A percentile compares a stretch with the other conserved stretches of the same genome.
Conservation (phyloP, 2,113 vertebrate genomes). For the Campylorhamphus procurvoides region DNA sequence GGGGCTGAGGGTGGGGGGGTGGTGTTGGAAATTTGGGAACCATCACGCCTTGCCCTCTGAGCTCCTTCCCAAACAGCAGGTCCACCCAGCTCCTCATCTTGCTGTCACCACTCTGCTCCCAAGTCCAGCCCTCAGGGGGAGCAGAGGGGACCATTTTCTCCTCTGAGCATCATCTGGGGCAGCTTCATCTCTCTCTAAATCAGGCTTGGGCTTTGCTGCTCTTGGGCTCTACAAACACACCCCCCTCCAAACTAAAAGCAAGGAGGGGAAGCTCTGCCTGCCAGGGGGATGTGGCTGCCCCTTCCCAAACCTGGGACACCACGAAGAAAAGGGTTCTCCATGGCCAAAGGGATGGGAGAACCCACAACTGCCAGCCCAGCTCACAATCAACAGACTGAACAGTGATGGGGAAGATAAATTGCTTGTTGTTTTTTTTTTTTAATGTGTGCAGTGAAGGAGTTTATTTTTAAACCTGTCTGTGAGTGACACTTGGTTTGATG, state of each 20-base stretch:
- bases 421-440: background rate
- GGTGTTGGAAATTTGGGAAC: background rate
- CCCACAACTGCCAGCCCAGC: background rate
- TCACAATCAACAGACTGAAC: background rate
- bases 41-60: rapidly evolving
- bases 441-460: background rate
- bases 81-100: background rate
- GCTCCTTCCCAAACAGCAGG: background rate
- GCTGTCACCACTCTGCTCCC: background rate
- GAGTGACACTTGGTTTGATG: conserved; percentile 16
- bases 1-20: background rate
- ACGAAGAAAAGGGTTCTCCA: background rate
- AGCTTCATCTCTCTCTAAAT: background rate
- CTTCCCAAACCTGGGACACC: background rate
- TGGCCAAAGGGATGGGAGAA: background rate
- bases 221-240: background rate
- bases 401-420: background rate
- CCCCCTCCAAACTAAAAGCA: background rate
- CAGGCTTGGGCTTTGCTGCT: background rate
- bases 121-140: background rate
- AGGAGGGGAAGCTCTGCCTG: background rate
- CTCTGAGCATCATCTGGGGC: background rate
- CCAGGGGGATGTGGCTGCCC: background rate
- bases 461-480: conserved; percentile 20
- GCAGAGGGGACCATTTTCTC: background rate